Evolutionary conservation across 2,113 vertebrate genomes (phyloP).

Genomic region (Saccopteryx bilineata): DNA sequence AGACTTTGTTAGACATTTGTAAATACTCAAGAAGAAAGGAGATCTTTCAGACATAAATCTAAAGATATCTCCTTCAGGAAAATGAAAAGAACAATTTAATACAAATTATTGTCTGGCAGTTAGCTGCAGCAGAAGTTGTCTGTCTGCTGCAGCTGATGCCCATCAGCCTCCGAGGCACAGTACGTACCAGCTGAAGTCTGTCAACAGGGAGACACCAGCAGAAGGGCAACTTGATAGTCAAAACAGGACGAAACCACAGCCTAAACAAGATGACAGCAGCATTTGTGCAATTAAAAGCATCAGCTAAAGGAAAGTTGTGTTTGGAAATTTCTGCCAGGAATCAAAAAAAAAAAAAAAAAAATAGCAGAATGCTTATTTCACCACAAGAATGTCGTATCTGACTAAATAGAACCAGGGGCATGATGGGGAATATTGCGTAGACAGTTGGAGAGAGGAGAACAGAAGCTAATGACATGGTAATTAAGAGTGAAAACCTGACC

Average conservation of each 20-base stretch:
- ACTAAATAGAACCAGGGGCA: constrained; percentile 11
- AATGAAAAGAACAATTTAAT: constrained; percentile 38
- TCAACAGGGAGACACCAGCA: constrained; percentile 76
- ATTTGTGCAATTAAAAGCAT: constrained; percentile 83
- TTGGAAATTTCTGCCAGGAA: constrained; percentile 72
- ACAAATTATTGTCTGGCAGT: constrained; percentile 52
- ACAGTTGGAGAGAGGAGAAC: background rate
- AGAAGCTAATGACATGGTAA: background rate
- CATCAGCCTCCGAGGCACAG: constrained; percentile 1
- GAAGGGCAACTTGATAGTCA: constrained; percentile 82
- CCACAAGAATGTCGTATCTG: constrained; percentile 42
- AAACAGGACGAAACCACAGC: constrained; percentile 82
- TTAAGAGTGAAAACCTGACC: fast-evolving
- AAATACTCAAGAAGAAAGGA: constrained; percentile 42
- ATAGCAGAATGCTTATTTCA: constrained; percentile 71
- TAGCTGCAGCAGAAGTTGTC: constrained; percentile 66
- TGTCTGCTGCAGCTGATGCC: constrained; percentile 70
- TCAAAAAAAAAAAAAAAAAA: constrained; percentile 35
- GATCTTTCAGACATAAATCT: constrained; percentile 25
- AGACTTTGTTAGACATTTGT: constrained; percentile 33
- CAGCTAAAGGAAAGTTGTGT: constrained; percentile 75
- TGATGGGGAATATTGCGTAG: background rate
- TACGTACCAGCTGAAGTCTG: constrained; percentile 79
- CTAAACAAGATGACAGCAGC: constrained; percentile 84
- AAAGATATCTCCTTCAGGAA: constrained; percentile 33